Evolutionary conservation across 2,888 invertebrate species (phyloP).

Genomic region (Sicus ferrugineus): DNA sequence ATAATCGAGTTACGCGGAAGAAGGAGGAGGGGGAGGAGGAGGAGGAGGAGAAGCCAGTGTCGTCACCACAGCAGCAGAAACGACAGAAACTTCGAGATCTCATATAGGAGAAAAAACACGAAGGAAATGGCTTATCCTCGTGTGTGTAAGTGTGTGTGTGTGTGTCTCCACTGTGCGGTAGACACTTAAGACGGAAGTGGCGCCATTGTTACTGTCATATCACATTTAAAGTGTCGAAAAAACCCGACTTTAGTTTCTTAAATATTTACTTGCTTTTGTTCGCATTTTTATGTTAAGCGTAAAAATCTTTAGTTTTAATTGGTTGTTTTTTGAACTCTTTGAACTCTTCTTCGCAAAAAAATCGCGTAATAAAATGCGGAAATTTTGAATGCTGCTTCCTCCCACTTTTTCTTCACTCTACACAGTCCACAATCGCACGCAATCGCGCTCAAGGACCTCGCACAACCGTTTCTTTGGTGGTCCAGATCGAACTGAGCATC

Average conservation of each 20-base stretch:
- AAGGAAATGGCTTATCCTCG: background rate
- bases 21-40: too few relatives aligned
- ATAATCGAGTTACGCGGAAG: too few relatives aligned
- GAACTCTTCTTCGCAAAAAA: too few relatives aligned
- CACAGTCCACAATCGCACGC: background rate
- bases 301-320: background rate
- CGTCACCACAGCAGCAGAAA: too few relatives aligned
- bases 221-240: too few relatives aligned
- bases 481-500: slow-evolving; percentile 37
- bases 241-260: too few relatives aligned
- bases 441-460: background rate
- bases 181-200: slow-evolving; percentile 9
- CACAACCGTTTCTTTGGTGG: slow-evolving; percentile 32
- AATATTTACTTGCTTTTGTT: background rate
- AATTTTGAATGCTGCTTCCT: background rate
- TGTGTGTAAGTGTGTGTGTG: background rate
- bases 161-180: background rate
- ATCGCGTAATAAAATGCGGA: too few relatives aligned
- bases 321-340: too few relatives aligned
- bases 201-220: slow-evolving; percentile 14
- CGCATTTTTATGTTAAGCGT: background rate
- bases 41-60: too few relatives aligned
- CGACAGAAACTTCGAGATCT: background rate
- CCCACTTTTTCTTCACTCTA: background rate
- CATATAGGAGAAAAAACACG: background rate